phyloP scores from a whole-genome alignment of 2,888 invertebrate genomes.

The Volucella bombylans region DNA sequence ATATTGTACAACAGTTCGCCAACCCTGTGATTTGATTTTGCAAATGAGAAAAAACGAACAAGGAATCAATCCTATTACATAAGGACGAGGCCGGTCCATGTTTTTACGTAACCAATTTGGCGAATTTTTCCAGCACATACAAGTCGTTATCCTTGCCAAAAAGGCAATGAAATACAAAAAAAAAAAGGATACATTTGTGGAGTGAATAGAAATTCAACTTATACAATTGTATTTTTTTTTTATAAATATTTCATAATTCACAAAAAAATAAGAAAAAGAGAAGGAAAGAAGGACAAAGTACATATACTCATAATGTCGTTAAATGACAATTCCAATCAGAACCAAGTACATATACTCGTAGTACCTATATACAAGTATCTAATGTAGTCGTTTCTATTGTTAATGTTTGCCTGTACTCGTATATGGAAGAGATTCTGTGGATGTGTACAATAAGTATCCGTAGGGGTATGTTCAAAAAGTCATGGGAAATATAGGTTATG shows the following conservation, averaged over 20 bases:
- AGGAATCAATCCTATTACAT: conserved; percentile 44
- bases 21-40: conserved; percentile 54
- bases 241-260: neutral
- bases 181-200: neutral
- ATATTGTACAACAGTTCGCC: conserved; percentile 61
- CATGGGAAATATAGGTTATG: conserved; percentile 65
- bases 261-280: neutral
- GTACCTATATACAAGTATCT: too few species aligned
- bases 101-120: conserved; percentile 63
- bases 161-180: conserved; percentile 23
- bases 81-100: conserved; percentile 69
- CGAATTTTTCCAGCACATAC: conserved; percentile 6
- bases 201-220: neutral
- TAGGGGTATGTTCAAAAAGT: neutral
- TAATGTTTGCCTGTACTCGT: conserved; percentile 20
- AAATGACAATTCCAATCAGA: conserved; percentile 50
- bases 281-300: conserved; percentile 4
- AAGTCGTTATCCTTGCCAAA: conserved; percentile 58
- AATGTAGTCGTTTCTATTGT: conserved; percentile 19
- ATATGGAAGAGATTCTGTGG: neutral
- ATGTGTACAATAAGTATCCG: too few species aligned
- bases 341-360: too few species aligned
- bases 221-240: neutral
- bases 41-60: neutral
- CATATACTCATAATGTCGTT: neutral